Evolutionary conservation across 2,797 vertebrate genomes (phyloP).

Genomic region (Sebastes ruberrimus): DNA sequence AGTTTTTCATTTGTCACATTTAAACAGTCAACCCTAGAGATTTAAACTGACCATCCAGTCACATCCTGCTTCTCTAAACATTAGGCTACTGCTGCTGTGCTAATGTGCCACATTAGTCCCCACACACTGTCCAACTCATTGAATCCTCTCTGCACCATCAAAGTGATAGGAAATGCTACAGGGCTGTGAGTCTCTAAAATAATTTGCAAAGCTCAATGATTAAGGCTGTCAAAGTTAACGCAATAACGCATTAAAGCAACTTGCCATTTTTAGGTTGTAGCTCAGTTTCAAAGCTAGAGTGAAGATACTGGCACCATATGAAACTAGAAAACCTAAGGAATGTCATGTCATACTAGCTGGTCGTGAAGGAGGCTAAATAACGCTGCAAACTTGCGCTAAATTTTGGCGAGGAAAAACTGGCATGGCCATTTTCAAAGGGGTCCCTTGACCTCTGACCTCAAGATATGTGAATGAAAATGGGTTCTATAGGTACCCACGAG

Average conservation of each 20-base stretch:
- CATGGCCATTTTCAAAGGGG: too few species aligned
- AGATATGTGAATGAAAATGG: neutral
- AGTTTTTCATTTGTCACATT: slow-evolving; percentile 10
- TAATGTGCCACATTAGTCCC: neutral
- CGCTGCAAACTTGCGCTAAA: fast-evolving
- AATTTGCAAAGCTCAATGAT: neutral
- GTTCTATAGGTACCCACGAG: too few species aligned
- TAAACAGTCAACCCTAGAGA: neutral
- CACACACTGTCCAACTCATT: neutral
- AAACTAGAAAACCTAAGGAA: too few species aligned
- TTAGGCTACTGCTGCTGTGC: neutral
- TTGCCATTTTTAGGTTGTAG: too few species aligned
- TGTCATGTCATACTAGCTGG: too few species aligned
- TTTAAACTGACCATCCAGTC: slow-evolving; percentile 14
- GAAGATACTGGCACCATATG: too few species aligned
- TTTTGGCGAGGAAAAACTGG: too few species aligned
- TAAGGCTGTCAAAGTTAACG: too few species aligned
- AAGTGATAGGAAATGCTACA: neutral
- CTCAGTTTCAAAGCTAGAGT: too few species aligned
- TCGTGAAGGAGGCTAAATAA: too few species aligned
- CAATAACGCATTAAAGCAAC: too few species aligned
- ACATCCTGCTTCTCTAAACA: neutral
- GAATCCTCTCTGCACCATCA: neutral
- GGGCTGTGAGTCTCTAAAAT: neutral
- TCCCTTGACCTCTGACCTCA: too few species aligned